Evolutionary conservation across 2,797 vertebrate genomes (phyloP), one percentile per base, ranked within the genome.

Genomic region (Podarcis siculus): DNA sequence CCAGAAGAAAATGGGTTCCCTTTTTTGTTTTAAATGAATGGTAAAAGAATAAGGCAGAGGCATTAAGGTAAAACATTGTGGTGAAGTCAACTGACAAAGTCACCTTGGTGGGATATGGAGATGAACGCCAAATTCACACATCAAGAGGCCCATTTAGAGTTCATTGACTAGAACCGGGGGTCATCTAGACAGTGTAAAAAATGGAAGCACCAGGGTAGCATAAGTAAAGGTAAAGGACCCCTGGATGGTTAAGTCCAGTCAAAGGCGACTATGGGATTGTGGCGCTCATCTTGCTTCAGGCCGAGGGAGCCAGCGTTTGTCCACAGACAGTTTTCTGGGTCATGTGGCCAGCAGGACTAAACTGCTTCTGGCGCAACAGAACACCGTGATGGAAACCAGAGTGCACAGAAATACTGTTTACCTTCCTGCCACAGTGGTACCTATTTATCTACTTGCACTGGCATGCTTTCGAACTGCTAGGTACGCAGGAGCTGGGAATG

Each of bases 1-100:
- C 35, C 86, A 42, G 78, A 81, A 73, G 69, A 81, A 72, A 86
- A 79, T 72, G 69, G 35, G 49, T 72, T 27, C 71, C 61, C 25
- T 73, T 35, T 17, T 64, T 85, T 49, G 27, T 55, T 72, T 69
- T 7, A 45, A 42, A 35, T 72, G 12, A n/a, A 32, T 81, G 78
- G 49, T 27, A 61, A 72, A 61, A 42, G 15, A 37, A 39, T 61
- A 58, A 39, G 32, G 67, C 85, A 64, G 39, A 39, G 32, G 67
- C 78, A 64, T 81, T 81, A 12, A 73, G 25, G 8, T 21, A 55
- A 55, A 55, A 55, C 49, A 55, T 55, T 79, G 67, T n/a, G 49
- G 64, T 67, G 30, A 73, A 81, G 79, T n/a, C 42, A 83, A 83
- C n/a, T 35, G 55, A 23, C 5, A 45, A 83, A 82, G 66, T 61